A percentile compares a stretch with the other conserved stretches of the same genome.
These are phyloP conservation scores for Odontothrips loti DNA, from an alignment of 2,888 invertebrate species.

Conservation along the genomic window DNA sequence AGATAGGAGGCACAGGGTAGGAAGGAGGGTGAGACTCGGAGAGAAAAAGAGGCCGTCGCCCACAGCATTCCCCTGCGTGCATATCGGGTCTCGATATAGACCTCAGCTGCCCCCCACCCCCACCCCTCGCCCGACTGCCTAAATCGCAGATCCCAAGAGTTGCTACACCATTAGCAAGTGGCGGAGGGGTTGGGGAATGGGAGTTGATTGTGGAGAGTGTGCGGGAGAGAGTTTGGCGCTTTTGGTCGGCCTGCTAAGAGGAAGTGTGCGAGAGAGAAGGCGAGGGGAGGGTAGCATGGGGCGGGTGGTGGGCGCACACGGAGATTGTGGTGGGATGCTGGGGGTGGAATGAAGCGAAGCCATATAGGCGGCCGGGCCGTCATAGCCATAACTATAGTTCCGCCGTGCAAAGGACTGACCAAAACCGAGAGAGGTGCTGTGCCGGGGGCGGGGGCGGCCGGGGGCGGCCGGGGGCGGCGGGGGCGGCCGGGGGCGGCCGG, in stretches of 20 bases:
- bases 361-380: not conserved
- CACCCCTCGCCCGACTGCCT: not conserved
- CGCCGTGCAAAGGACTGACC: not conserved
- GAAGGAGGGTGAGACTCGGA: too few relatives aligned
- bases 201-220: not conserved
- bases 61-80: too few relatives aligned
- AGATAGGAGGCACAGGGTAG: too few relatives aligned
- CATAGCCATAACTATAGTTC: not conserved
- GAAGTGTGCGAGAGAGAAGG: not conserved
- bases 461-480: too few relatives aligned
- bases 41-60: too few relatives aligned
- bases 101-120: not conserved
- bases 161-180: conserved; percentile 6
- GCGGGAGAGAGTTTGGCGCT: not conserved
- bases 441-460: not conserved
- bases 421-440: not conserved
- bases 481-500: too few relatives aligned
- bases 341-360: too few relatives aligned
- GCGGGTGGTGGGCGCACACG: too few relatives aligned
- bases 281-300: too few relatives aligned
- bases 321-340: not conserved
- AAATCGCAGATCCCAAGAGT: not conserved
- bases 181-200: not conserved
- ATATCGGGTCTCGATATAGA: too few relatives aligned
- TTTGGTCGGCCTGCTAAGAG: not conserved